Evolutionary conservation across 2,888 invertebrate genomes (phyloP), one percentile per base, ranked within the genome.

Genomic region (Cosmorhoe ocellata): DNA sequence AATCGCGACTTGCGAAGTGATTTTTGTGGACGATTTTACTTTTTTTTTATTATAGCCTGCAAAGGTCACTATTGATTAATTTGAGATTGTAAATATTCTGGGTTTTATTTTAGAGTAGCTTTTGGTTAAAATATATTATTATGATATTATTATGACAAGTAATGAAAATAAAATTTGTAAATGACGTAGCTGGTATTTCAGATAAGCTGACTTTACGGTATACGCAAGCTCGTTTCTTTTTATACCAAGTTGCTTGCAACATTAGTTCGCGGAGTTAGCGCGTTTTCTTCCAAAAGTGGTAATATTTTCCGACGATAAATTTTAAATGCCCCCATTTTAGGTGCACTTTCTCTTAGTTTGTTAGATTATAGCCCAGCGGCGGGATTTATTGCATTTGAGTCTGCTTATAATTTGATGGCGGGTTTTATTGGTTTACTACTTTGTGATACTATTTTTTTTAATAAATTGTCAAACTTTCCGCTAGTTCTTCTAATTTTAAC

Each of bases 291-390:
- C 71, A 75, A 77, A 81, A 81, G 72, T 76, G 76, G 81, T 78
- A 81, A 84, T 84, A 84, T 84, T 83, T 84, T 81, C 80, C 73
- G 72, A 75, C 79, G 76, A 83, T 84, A 84, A 83, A 84, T 82
- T 84, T 81, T 81, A 77, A 83, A 84, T 81, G 77, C 74, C 70
- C 57, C 65, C 74, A 67, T 81, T 81, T 79, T 78, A 79, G 76
- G 79, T 76, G 77, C 74, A 74, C 71, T 78, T 76, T 80, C 74
- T 74, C 77, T 78, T 81, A 81, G 81, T 81, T 82, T 79, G 78
- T 71, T 78, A 76, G 80, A 80, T 82, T 79, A 81, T 73, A 65
- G 70, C 69, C 64, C 68, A 69, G 61, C 64, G 56, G 59, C 49
- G 50, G 67, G 73, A 78, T 81, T 84, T 82, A 80, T 79, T 73